Base-by-base conservation (phyloP, 2,113 vertebrate species). In the Isichthys henryi region DNA sequence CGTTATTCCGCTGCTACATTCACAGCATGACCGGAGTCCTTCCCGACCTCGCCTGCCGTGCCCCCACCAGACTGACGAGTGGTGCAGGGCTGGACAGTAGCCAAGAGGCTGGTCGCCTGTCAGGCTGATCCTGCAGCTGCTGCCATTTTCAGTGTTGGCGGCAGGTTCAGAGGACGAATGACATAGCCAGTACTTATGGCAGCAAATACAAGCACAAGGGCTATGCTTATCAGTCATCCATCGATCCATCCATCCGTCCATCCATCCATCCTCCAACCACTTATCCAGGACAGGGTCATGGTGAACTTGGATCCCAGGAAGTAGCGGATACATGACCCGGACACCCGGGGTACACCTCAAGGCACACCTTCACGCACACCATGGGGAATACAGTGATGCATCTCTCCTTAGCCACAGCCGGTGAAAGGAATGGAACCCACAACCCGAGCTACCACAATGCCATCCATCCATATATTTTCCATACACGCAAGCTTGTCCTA, bases 1-100 rank as follows among this genome's bases (percentile, higher is more conserved):
- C 93, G 10, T 90, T 88, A 70, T 88, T 11, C 90, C 90, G 89
- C 92, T 94, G 94, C 92, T 91, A 92, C 92, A 89, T 92, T 93
- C 94, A 91, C 90, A 92, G 95, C 86, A 92, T 10, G 3, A 13
- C 66, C n/a, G 27, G 21, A 66, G 62, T n/a, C n/a, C n/a, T 31
- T 70, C n/a, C 62, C 31, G 70, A 93, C 91, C 92, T 90, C 90
- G 35, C 91, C 92, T 0, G 74, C 88, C 52, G 82, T 82, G 23
- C 83, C 23, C 23, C 23, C 45, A 4, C 91, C 90, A 92, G 93
- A 94, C 93, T 93, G 91, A 90, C 91, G 90, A 93, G 90, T 90
- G 89, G 74, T 89, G 89, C 86, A 91, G 91, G 94, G 93, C 92
- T 94, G 90, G 45, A 88, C 90, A 85, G 35, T 11, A 0, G 35